Conservation (phyloP, 2,888 invertebrate species). For the Pseudanteris insignis region DNA sequence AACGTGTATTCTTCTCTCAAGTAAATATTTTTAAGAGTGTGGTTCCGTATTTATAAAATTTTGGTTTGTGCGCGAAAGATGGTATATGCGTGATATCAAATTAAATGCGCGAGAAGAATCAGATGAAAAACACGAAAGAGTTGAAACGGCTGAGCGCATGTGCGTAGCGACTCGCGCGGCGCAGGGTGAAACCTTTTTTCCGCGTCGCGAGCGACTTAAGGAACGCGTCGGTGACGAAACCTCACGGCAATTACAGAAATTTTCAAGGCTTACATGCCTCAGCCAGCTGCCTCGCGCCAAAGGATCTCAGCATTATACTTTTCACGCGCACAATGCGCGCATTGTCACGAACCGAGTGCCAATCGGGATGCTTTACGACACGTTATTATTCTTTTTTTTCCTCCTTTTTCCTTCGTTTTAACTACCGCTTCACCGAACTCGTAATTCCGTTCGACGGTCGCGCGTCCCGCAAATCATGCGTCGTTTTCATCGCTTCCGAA, state of each 20-base stretch:
- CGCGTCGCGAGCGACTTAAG: constrained; percentile 37
- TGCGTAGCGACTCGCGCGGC: constrained; percentile 27
- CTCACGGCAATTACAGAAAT: constrained; percentile 54
- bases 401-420: constrained; percentile 1
- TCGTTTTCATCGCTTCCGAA: constrained; percentile 36
- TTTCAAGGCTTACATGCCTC: constrained; percentile 52
- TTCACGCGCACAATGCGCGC: constrained; percentile 25
- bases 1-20: no score
- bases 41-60: not conserved
- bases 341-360: constrained; percentile 27
- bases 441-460: constrained; percentile 29
- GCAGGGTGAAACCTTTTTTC: constrained; percentile 43
- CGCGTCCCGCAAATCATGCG: constrained; percentile 25
- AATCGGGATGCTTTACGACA: constrained; percentile 30
- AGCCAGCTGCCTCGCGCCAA: constrained; percentile 30
- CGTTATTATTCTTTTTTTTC: not conserved
- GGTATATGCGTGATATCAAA: no score
- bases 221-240: constrained; percentile 53
- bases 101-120: no score
- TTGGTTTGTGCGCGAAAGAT: no score
- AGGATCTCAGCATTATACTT: constrained; percentile 36
- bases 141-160: constrained; percentile 19
- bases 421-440: constrained; percentile 27
- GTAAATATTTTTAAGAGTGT: not conserved
- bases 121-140: no score